A percentile compares a stretch with the other conserved stretches of the same genome.
phyloP scores from a whole-genome alignment of 2,797 vertebrate species.

The Heteromormyrus szaboi region DNA sequence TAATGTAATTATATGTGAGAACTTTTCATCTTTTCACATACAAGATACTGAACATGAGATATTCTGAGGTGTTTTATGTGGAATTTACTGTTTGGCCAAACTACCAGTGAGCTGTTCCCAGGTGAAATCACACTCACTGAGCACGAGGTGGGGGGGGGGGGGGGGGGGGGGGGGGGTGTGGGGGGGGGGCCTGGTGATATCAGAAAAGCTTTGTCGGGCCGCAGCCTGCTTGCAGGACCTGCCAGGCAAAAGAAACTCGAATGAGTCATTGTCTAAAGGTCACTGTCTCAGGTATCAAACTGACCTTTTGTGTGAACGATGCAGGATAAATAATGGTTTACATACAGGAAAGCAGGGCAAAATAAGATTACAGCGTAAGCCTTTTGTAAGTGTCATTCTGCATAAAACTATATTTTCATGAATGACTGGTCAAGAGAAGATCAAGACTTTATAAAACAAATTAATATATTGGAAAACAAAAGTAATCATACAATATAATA shows the following conservation, averaged over 20 bases:
- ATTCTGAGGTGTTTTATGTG: not conserved
- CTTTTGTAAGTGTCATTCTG: not conserved
- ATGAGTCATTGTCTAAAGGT: conserved; percentile 28
- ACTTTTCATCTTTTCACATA: not conserved
- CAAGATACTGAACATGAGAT: not conserved
- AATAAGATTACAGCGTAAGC: not conserved
- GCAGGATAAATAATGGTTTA: not conserved
- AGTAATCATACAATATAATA: not conserved
- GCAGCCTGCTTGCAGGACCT: conserved; percentile 16
- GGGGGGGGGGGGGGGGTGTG: not conserved
- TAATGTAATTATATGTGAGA: not conserved
- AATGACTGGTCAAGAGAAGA: not conserved
- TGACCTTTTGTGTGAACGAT: not conserved
- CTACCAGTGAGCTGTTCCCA: conserved; percentile 25
- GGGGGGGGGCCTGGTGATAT: not conserved
- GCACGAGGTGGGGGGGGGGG: not conserved
- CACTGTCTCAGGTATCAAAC: conserved; percentile 15
- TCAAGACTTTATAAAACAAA: not conserved
- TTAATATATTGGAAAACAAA: not conserved
- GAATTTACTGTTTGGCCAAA: not conserved
- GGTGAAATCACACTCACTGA: conserved; percentile 13
- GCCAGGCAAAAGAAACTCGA: conserved; percentile 24
- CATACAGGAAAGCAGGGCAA: not conserved
- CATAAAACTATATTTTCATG: not conserved
- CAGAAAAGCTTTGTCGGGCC: not conserved